phyloP scores from a whole-genome alignment of 2,113 vertebrate genomes.

The Sula dactylatra region DNA sequence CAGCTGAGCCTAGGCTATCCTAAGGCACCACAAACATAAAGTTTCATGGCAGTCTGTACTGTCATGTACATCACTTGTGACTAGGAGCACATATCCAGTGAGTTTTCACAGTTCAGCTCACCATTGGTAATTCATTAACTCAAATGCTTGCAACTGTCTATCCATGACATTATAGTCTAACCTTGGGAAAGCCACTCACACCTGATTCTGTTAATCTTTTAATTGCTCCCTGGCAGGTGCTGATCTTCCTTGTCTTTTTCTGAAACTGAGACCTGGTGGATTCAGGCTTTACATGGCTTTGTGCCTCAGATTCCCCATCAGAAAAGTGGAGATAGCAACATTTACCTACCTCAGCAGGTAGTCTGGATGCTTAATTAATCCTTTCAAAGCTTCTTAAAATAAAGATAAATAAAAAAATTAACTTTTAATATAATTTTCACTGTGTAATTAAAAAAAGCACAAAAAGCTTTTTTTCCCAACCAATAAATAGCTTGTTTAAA shows the following conservation, averaged over 20 bases:
- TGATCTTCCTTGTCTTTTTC: conserved; percentile 7
- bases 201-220: conserved; percentile 5
- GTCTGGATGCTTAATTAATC: conserved; percentile 43
- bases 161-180: background rate
- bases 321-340: background rate
- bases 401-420: background rate
- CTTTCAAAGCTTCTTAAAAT: conserved; percentile 35
- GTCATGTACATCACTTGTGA: background rate
- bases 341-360: conserved; percentile 25
- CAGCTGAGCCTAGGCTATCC: background rate
- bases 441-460: conserved; percentile 28
- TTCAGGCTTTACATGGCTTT: background rate
- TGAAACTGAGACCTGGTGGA: background rate
- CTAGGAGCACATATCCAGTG: background rate
- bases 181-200: conserved; percentile 33
- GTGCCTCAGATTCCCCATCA: background rate
- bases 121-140: conserved; percentile 37
- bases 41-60: background rate
- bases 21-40: background rate
- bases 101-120: conserved; percentile 17
- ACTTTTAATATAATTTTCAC: background rate
- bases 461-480: conserved; percentile 30
- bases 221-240: background rate
- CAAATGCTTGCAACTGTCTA: background rate
- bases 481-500: background rate